These are phyloP conservation scores for Sarotherodon lohbergeri DNA, from an alignment of 2,113 vertebrate species.

Conservation along the genomic window DNA sequence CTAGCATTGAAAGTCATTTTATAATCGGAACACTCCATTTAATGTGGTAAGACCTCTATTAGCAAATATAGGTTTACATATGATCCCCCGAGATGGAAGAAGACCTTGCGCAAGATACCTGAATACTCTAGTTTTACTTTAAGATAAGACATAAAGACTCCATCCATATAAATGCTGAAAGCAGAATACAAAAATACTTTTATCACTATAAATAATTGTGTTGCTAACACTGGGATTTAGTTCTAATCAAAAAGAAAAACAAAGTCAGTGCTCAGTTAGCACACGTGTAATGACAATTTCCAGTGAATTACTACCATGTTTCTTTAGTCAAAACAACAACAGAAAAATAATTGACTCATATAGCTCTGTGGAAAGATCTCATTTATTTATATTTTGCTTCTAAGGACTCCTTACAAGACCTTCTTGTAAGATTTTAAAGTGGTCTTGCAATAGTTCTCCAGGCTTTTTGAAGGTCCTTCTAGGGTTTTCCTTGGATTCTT, in stretches of 20 bases:
- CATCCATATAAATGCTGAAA: background rate
- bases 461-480: background rate
- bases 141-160: background rate
- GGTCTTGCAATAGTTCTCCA: background rate
- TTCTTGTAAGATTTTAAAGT: background rate
- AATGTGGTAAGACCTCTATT: conserved; percentile 22
- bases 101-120: background rate
- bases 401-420: background rate
- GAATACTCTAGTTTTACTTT: background rate
- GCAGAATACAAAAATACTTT: background rate
- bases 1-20: conserved; percentile 24
- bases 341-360: background rate
- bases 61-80: background rate
- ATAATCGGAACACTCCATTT: conserved; percentile 1
- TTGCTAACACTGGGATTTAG: background rate
- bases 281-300: background rate
- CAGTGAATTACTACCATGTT: background rate
- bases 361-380: background rate
- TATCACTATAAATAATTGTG: background rate
- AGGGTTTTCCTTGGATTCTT: background rate
- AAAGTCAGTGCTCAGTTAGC: background rate
- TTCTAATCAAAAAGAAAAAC: background rate
- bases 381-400: background rate
- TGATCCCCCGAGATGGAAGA: background rate
- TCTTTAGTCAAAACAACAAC: background rate